phyloP scores from a whole-genome alignment of 1,140 invertebrate species.

The Paraescarpia echinospica region DNA sequence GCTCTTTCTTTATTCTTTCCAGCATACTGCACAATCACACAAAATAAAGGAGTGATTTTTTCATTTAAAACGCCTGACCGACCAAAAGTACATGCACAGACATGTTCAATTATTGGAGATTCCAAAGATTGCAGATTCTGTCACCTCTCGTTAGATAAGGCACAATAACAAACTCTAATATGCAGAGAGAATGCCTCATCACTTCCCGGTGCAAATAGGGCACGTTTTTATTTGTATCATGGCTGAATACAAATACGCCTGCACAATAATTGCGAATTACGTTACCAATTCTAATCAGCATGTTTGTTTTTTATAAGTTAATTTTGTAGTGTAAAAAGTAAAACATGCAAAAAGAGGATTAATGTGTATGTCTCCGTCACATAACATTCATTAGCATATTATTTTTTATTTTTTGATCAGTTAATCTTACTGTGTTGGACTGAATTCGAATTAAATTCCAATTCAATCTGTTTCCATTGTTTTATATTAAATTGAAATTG shows the following conservation, averaged over 20 bases:
- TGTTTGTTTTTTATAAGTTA: neutral
- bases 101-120: neutral
- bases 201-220: neutral
- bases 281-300: neutral
- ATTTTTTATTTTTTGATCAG: too few relatives aligned
- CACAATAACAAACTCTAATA: constrained; percentile 6
- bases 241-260: neutral
- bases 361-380: too few relatives aligned
- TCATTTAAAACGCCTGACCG: neutral
- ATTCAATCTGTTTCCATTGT: neutral
- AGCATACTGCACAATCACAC: neutral
- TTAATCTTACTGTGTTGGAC: too few relatives aligned
- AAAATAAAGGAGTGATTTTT: neutral
- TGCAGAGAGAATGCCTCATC: neutral
- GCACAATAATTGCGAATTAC: neutral
- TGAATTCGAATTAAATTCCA: neutral
- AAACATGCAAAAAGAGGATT: too few relatives aligned
- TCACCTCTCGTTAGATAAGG: neutral
- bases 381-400: too few relatives aligned
- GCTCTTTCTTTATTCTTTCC: too few relatives aligned
- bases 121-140: neutral
- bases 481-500: neutral
- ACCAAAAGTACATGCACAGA: neutral
- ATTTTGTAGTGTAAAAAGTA: too few relatives aligned
- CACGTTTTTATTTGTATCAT: neutral